Percentiles rank a stretch among this genome's conserved stretches.
Conservation (phyloP, 2,797 vertebrate genomes). For the Streptopelia turtur region DNA sequence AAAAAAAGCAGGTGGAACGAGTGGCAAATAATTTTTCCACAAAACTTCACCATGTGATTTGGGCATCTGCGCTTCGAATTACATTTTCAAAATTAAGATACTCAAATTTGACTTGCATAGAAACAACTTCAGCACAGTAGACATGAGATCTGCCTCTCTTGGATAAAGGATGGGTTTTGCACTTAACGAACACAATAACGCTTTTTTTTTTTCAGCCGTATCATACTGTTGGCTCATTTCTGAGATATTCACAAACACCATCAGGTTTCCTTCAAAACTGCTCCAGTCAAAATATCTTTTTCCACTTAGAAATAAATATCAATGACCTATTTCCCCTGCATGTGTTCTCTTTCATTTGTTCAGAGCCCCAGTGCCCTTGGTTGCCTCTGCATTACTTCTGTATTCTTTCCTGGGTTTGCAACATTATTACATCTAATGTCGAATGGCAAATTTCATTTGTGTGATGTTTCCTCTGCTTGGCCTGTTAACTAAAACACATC, state of each 20-base stretch:
- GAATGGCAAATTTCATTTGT: background rate
- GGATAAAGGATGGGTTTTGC: background rate
- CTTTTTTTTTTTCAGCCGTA: background rate
- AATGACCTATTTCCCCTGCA: background rate
- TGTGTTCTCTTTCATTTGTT: background rate
- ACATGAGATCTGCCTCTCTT: background rate
- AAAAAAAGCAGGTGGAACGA: background rate
- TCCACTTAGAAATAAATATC: background rate
- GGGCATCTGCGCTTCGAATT: background rate
- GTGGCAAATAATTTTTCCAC: background rate
- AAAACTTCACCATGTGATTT: background rate
- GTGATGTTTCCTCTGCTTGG: rapidly evolving
- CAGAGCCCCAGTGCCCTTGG: background rate
- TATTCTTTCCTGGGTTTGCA: background rate
- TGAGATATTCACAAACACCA: background rate
- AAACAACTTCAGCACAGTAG: background rate
- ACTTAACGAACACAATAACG: background rate
- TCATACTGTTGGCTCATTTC: background rate
- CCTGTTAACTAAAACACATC: background rate
- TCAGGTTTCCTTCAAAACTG: background rate
- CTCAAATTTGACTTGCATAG: background rate
- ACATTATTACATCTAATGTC: background rate
- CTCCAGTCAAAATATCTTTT: background rate
- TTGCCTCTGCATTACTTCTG: background rate
- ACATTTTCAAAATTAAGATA: background rate